Evolutionary conservation across 2,888 invertebrate genomes (phyloP), one percentile per base, ranked within the genome.

Genomic region (Acanthosoma haemorrhoidale): DNA sequence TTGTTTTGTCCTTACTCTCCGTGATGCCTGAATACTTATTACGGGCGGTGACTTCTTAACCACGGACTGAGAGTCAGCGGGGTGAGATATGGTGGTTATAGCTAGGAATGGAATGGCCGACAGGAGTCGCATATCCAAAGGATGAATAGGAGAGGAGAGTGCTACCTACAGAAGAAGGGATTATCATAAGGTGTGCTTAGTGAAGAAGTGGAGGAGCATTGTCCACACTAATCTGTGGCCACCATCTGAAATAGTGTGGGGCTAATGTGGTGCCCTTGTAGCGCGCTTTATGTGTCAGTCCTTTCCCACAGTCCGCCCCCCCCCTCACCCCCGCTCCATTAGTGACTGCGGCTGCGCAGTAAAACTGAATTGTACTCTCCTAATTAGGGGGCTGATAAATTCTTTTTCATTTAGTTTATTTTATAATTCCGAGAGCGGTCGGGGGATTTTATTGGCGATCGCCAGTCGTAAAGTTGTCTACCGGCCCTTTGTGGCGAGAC

Each of bases 321-420:
- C n/a, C n/a, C n/a, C n/a, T n/a, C n/a, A n/a, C n/a, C n/a, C n/a
- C n/a, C n/a, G n/a, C n/a, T n/a, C n/a, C n/a, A n/a, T n/a, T n/a
- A n/a, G 29, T 51, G 21, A 51, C 25, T 25, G 51, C 51, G 51
- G n/a, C 51, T 51, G 51, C 51, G 51, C 51, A 51, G 51, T 51
- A 51, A 51, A 51, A 51, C 51, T 51, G 51, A 51, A 51, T 51
- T 51, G 51, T 51, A 51, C 25, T 51, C n/a, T n/a, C 51, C 51
- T 51, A 51, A 51, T 51, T 51, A 51, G 51, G 25, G n/a, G n/a
- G 25, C n/a, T 51, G 51, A 51, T 51, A 51, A 51, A 51, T 51
- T 51, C 51, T 51, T 51, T 51, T 51, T 51, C 51, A 51, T 51
- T 51, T 51, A 25, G 51, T 51, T 51, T 51, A 51, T 51, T 51